Evolutionary conservation across 2,888 invertebrate species (phyloP).

Genomic region (Hirudinaria manillensis): DNA sequence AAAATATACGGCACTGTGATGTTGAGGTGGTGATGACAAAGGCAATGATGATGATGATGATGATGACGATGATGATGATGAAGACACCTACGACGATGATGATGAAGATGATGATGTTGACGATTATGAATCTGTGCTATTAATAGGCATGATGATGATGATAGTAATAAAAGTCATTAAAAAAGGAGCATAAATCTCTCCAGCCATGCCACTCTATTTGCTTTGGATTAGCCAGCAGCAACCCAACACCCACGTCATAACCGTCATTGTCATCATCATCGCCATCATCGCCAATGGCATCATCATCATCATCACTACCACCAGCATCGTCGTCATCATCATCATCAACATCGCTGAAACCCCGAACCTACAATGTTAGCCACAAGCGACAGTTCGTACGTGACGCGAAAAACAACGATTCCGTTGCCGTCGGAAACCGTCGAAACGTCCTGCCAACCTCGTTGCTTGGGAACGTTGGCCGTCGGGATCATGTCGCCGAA

Average conservation of each 20-base stretch:
- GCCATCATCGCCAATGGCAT: background rate
- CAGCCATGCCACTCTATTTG: background rate
- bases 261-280: background rate
- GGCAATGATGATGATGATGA: conserved; percentile 25
- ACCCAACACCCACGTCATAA: too few species aligned
- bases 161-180: background rate
- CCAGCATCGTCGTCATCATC: background rate
- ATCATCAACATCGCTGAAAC: too few species aligned
- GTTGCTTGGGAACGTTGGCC: background rate
- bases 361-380: too few species aligned
- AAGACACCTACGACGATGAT: conserved; percentile 12
- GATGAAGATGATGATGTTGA: conserved; percentile 25
- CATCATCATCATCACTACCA: conserved; percentile 11
- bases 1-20: background rate
- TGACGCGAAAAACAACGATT: background rate
- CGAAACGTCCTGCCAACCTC: background rate
- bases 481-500: background rate
- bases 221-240: background rate
- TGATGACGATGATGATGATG: conserved; percentile 27
- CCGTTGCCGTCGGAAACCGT: background rate
- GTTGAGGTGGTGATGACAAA: background rate
- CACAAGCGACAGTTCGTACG: too few species aligned
- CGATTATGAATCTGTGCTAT: background rate
- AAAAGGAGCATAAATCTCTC: background rate
- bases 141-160: conserved; percentile 4